Evolutionary conservation across 2,888 invertebrate genomes (phyloP), one percentile per base, ranked within the genome.

Genomic region (Polylopha cassiicola): DNA sequence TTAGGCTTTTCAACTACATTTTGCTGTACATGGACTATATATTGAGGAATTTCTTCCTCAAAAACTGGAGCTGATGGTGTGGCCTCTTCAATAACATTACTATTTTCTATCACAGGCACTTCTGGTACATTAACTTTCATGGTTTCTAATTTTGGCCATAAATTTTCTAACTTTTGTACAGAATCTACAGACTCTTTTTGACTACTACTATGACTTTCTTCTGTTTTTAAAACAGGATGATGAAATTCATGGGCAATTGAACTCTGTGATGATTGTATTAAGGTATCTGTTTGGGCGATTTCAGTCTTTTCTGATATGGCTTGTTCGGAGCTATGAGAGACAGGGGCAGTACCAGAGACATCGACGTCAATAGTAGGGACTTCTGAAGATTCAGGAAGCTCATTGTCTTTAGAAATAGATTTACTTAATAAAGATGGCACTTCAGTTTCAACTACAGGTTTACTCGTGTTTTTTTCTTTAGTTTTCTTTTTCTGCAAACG

Each of bases 61-160:
- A 75, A 61, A 14, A 70, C 44, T 8, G 84, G 84, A 3, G 84
- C 84, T 18, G 82, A 76, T 13, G 84, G 84, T 17, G 42, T n/a
- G 10, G 46, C 14, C 42, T 49, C 43, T 39, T 58, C 56, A 23
- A 23, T 10, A n/a, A 11, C 8, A 14, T 18, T 22, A 13, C 11
- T 2, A 6, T 24, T 14, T 20, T 7, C 7, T 8, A 10, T 13
- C 9, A 9, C 20, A 15, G 17, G 20, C 17, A 47, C 33, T 30
- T 45, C 33, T n/a, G 56, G 54, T 46, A 60, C 48, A 14, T 39
- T 11, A 9, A 68, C 53, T 22, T 44, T n/a, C n/a, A n/a, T n/a
- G n/a, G n/a, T 54, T 46, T 63, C 47, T 37, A 71, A 47, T 49
- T 53, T 56, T 5, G 34, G 44, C 46, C 55, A 63, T 14, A 72